Base-by-base conservation (phyloP, 2,888 invertebrate species). In the Drosophila bunnanda region DNA sequence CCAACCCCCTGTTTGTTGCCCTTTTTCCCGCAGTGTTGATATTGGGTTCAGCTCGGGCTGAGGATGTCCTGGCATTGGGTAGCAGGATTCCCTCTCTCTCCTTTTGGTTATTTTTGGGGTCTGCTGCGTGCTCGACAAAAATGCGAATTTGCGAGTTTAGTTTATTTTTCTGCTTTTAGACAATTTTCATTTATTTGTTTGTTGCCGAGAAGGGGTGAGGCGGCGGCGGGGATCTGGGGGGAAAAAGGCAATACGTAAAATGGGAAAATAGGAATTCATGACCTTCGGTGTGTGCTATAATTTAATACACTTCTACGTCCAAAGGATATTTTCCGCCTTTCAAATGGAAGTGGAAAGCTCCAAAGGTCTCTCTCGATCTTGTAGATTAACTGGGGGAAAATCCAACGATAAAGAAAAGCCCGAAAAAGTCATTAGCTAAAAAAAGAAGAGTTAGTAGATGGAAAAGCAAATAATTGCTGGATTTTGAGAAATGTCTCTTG, bases 71-170 rank as follows among this genome's bases (percentile, higher is more conserved):
- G 64, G 53, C n/a, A n/a, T n/a, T n/a, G n/a, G n/a, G n/a, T 56
- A 43, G 22, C 43, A 43, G 43, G 43, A 34, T 53, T 36, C n/a
- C n/a, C 61, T 32, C 20, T 28, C 7, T 15, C 28, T 0, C 32
- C 5, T 17, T 17, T 20, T 34, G 17, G 39, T 22, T 30, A 41
- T 64, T 70, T 77, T 77, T 70, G 62, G 82, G 74, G 70, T 71
- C 81, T 76, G 84, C 75, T 71, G 70, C 69, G 81, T 75, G 80
- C 90, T 88, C 88, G 80, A 89, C 82, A 82, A 79, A 89, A 90
- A 90, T 90, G 89, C 90, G 90, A 89, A 89, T 89, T 90, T 89
- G 89, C 89, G 90, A 89, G 90, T 80, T 90, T 87, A 90, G 89
- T 89, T 88, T 90, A 77, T 80, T 79, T 88, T 79, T 89, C 77